phyloP scores from a whole-genome alignment of 1,140 invertebrate genomes.

The Antheraea pernyi region DNA sequence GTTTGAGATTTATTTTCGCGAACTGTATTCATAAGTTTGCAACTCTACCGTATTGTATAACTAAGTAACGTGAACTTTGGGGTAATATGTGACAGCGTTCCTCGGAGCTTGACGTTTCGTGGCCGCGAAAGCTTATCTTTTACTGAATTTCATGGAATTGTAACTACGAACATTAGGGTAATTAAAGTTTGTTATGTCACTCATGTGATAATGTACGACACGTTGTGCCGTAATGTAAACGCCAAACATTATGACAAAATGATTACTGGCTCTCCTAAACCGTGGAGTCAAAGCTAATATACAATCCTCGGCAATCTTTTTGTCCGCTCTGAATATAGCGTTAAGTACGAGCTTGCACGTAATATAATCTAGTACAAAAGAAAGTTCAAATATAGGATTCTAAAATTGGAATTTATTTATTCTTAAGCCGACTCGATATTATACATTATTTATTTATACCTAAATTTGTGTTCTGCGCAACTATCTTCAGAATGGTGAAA shows the following conservation, averaged over 20 bases:
- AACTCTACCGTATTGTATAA: slow-evolving; percentile 16
- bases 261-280: neutral
- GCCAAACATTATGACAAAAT: neutral
- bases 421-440: too few relatives aligned
- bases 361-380: too few relatives aligned
- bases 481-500: too few relatives aligned
- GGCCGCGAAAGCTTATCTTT: slow-evolving; percentile 27
- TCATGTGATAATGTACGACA: neutral
- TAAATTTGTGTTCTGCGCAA: too few relatives aligned
- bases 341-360: too few relatives aligned
- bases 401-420: too few relatives aligned
- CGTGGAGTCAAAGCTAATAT: too few relatives aligned
- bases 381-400: too few relatives aligned
- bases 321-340: too few relatives aligned
- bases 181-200: slow-evolving; percentile 1
- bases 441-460: too few relatives aligned
- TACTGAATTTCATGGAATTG: slow-evolving; percentile 16
- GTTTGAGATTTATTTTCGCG: neutral
- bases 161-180: neutral
- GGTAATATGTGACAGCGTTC: slow-evolving; percentile 24
- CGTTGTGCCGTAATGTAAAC: neutral
- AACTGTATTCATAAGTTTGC: slow-evolving; percentile 2
- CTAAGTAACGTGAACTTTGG: slow-evolving; percentile 19
- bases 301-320: too few relatives aligned
- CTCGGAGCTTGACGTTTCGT: slow-evolving; percentile 25